Conservation (phyloP, 2,113 vertebrate genomes). For the Calonectris borealis region DNA sequence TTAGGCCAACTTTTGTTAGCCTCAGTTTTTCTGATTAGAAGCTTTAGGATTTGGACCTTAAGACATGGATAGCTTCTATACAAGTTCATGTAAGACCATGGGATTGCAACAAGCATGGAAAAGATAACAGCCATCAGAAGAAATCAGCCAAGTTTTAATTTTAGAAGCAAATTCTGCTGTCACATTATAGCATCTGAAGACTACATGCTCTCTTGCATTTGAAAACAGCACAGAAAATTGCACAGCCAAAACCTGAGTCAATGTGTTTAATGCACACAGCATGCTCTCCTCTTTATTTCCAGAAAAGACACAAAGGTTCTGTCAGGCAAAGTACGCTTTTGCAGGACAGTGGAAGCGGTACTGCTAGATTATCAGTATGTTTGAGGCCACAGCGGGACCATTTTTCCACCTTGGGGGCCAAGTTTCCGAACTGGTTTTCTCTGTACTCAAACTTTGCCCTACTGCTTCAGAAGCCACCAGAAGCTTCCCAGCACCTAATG, state of each 20-base stretch:
- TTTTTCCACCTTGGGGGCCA: background rate
- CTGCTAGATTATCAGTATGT: background rate
- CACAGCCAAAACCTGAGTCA: background rate
- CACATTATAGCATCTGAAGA: constrained; percentile 34
- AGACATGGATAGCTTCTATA: background rate
- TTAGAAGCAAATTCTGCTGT: constrained; percentile 56
- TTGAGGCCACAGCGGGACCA: background rate
- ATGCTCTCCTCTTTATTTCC: background rate
- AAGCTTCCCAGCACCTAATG: background rate
- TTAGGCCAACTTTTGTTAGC: background rate
- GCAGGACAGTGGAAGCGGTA: background rate
- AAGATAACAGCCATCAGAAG: constrained; percentile 1
- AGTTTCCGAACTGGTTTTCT: background rate
- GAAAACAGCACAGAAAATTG: constrained; percentile 16
- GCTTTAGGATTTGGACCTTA: background rate
- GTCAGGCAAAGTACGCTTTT: background rate
- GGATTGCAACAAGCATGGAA: background rate
- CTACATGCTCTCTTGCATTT: background rate
- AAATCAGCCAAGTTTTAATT: constrained; percentile 52
- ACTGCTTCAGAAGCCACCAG: background rate
- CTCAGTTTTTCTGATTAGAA: background rate
- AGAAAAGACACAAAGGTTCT: background rate
- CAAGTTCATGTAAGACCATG: background rate
- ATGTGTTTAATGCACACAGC: background rate
- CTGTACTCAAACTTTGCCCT: background rate